Conservation (phyloP, 2,113 vertebrate genomes). For the Myodes glareolus region DNA sequence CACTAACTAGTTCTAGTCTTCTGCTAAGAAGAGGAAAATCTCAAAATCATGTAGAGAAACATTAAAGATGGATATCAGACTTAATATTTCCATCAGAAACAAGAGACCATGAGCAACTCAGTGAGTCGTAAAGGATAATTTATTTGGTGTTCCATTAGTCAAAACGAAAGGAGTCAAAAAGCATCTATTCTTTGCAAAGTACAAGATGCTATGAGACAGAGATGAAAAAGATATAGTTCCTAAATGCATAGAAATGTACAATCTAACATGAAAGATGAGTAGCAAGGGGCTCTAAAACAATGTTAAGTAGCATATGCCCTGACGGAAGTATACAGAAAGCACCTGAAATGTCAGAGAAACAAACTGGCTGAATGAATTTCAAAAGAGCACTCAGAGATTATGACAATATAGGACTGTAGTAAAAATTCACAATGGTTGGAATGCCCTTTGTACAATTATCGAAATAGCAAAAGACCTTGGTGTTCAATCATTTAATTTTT, state of each 20-base stretch:
- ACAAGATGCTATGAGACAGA: background rate
- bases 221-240: background rate
- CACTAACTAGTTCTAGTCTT: background rate
- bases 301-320: constrained; percentile 26
- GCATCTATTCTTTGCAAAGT: constrained; percentile 48
- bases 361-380: background rate
- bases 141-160: constrained; percentile 51
- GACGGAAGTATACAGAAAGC: constrained; percentile 33
- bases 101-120: background rate
- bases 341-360: constrained; percentile 41
- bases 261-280: constrained; percentile 1
- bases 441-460: constrained; percentile 53
- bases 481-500: constrained; percentile 50
- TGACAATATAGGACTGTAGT: background rate
- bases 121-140: constrained; percentile 17
- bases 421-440: constrained; percentile 37
- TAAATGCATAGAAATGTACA: background rate
- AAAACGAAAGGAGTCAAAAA: constrained; percentile 56
- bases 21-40: constrained; percentile 33
- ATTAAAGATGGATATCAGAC: background rate
- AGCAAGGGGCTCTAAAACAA: constrained; percentile 42
- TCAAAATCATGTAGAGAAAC: background rate
- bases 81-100: constrained; percentile 53
- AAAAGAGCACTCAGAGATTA: constrained; percentile 42
- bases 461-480: constrained; percentile 31